A percentile compares a stretch with the other conserved stretches of the same genome.
Evolutionary conservation across 2,888 invertebrate species (phyloP).

Genomic region (Drosophila planitibia): DNA sequence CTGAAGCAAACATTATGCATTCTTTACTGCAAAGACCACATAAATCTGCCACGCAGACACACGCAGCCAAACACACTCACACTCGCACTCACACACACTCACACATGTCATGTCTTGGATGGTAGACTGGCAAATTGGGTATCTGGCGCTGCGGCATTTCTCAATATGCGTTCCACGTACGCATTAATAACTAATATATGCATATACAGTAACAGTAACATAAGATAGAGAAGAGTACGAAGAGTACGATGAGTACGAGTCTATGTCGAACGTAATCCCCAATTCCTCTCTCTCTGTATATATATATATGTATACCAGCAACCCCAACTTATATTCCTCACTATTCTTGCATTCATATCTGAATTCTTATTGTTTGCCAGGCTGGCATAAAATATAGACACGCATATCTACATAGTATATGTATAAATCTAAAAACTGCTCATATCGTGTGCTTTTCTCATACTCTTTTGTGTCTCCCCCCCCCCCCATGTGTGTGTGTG

Average conservation of each 20-base stretch:
- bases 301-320: not conserved
- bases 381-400: slow-evolving; percentile 46
- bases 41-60: slow-evolving; percentile 70
- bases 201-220: slow-evolving; percentile 65
- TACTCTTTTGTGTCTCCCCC: not conserved
- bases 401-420: slow-evolving; percentile 30
- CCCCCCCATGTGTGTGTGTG: slow-evolving; percentile 7
- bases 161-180: slow-evolving; percentile 80
- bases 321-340: not conserved
- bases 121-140: slow-evolving; percentile 57
- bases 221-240: slow-evolving; percentile 54
- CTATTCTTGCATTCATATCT: slow-evolving; percentile 34
- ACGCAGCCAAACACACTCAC: slow-evolving; percentile 22
- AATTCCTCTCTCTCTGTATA: not conserved
- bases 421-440: slow-evolving; percentile 78
- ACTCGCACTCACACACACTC: slow-evolving; percentile 14
- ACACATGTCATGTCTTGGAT: slow-evolving; percentile 12
- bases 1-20: slow-evolving; percentile 74
- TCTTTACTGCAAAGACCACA: slow-evolving; percentile 79
- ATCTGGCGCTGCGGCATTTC: slow-evolving; percentile 67
- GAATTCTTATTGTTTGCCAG: slow-evolving; percentile 72
- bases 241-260: slow-evolving; percentile 24
- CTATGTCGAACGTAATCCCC: slow-evolving; percentile 24
- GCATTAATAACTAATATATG: slow-evolving; percentile 80
- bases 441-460: slow-evolving; percentile 48